Conservation (phyloP, 1,140 invertebrate genomes). For the Ceratina calcarata region DNA sequence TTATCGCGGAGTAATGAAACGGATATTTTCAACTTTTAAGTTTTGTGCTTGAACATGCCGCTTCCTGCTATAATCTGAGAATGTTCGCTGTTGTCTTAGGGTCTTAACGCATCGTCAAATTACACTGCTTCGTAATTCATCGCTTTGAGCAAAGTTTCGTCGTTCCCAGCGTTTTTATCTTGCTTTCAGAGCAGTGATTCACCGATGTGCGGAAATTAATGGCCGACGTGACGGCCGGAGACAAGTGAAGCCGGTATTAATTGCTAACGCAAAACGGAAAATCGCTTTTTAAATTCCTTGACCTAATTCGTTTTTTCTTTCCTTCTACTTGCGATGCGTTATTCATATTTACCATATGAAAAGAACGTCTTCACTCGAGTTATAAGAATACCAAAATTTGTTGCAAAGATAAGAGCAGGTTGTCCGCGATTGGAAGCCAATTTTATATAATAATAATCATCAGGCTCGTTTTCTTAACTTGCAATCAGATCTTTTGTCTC, state of each 20-base stretch:
- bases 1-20: not conserved
- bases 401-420: too few species aligned
- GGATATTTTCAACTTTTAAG: not conserved
- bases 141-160: not conserved
- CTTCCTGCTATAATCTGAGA: too few species aligned
- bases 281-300: constrained; percentile 2
- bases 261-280: not conserved
- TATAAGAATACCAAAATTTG: not conserved
- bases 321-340: not conserved
- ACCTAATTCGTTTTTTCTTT: not conserved
- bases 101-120: not conserved
- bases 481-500: not conserved
- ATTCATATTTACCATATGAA: not conserved
- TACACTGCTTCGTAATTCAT: not conserved
- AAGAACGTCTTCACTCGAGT: too few species aligned
- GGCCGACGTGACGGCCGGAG: not conserved
- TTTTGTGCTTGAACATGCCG: not conserved
- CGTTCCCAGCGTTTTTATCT: not conserved
- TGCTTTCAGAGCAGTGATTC: not conserved
- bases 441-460: not conserved
- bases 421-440: too few species aligned
- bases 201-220: constrained; percentile 5
- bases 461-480: not conserved
- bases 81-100: not conserved
- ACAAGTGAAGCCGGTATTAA: not conserved